phyloP scores from a whole-genome alignment of 2,113 vertebrate genomes.

The Colistium nudipinnis region DNA sequence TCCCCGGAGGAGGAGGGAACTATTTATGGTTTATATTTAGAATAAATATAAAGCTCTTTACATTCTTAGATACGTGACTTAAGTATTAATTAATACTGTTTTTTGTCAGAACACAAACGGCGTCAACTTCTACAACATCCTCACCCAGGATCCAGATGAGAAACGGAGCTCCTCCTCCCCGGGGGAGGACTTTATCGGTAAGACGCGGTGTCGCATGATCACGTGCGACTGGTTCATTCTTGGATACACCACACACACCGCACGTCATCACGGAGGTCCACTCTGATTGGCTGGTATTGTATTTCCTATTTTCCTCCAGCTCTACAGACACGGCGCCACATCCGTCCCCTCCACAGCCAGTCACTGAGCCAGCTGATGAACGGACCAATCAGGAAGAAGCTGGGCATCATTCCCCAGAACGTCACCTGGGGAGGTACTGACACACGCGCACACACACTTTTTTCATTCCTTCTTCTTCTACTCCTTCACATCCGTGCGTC shows the following conservation, averaged over 20 bases:
- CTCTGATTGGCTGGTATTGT: neutral
- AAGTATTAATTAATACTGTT: no score
- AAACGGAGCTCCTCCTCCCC: neutral
- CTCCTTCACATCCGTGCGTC: neutral
- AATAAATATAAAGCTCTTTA: no score
- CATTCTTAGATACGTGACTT: no score
- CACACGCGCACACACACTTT: neutral
- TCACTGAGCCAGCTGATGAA: constrained; percentile 91
- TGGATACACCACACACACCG: no score
- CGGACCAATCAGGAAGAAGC: constrained; percentile 89
- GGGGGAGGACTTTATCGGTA: constrained; percentile 67
- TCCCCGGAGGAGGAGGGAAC: neutral
- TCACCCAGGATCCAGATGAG: constrained; percentile 80
- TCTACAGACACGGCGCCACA: constrained; percentile 80
- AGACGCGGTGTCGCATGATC: constrained; percentile 5
- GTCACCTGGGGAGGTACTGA: constrained; percentile 93
- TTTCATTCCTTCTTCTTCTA: neutral
- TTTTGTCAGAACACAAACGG: constrained; percentile 91
- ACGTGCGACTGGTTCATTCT: neutral
- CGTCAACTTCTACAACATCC: constrained; percentile 98
- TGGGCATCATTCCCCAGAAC: constrained; percentile 89
- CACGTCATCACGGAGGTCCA: no score
- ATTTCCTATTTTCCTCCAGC: constrained; percentile 62
- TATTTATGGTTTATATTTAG: no score
- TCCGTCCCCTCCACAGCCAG: constrained; percentile 80